Evolutionary conservation across 1,140 invertebrate species (phyloP).

Genomic region (Manduca sexta): DNA sequence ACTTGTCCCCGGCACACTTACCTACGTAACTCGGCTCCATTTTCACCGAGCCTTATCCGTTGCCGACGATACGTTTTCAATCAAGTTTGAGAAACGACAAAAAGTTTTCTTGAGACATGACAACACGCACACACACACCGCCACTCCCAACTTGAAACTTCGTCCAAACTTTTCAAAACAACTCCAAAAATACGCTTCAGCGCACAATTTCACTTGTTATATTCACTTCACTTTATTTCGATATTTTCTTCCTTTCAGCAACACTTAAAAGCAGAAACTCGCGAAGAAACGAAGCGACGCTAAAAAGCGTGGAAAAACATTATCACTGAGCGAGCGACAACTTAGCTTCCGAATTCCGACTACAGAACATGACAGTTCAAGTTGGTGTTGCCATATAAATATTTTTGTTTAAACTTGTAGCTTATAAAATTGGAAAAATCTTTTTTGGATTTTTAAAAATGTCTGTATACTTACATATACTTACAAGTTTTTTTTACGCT

Average conservation of each 20-base stretch:
- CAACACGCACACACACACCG: constrained; percentile 47
- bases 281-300: background rate
- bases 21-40: constrained; percentile 56
- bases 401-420: too few relatives aligned
- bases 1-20: constrained; percentile 26
- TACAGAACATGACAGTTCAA: constrained; percentile 18
- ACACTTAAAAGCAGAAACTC: background rate
- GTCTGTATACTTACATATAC: background rate
- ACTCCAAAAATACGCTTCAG: background rate
- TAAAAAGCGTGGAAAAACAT: constrained; percentile 23
- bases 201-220: background rate
- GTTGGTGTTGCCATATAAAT: background rate
- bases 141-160: constrained; percentile 44
- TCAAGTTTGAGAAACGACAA: constrained; percentile 45
- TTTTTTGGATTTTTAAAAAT: background rate
- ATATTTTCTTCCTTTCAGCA: background rate
- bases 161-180: constrained; percentile 38
- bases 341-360: constrained; percentile 23
- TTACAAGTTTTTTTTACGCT: too few relatives aligned
- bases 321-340: constrained; percentile 7
- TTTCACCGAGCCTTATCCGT: constrained; percentile 25
- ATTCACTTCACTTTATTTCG: background rate
- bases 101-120: constrained; percentile 58
- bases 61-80: constrained; percentile 26
- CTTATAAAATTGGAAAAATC: too few relatives aligned